Conservation (phyloP, 2,888 invertebrate species). For the Tiliacea aurago region DNA sequence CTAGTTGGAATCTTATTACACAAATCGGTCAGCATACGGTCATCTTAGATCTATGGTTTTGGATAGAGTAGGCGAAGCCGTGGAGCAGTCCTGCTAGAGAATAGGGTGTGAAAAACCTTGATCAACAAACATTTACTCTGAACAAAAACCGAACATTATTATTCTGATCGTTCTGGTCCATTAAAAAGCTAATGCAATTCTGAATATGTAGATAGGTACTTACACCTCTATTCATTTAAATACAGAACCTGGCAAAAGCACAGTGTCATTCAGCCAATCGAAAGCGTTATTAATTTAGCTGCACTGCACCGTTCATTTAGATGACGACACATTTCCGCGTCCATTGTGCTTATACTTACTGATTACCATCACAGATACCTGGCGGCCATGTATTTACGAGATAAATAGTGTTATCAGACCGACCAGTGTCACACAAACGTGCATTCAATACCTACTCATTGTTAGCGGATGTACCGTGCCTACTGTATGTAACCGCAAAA, state of each 20-base stretch:
- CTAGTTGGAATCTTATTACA: slow-evolving; percentile 38
- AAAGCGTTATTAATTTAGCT: slow-evolving; percentile 55
- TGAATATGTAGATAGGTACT: background rate
- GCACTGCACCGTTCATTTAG: slow-evolving; percentile 54
- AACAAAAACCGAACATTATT: background rate
- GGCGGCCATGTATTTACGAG: slow-evolving; percentile 48
- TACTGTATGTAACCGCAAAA: slow-evolving; percentile 35
- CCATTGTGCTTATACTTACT: slow-evolving; percentile 45
- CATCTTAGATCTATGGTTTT: background rate
- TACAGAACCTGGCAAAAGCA: slow-evolving; percentile 34
- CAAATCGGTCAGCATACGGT: background rate
- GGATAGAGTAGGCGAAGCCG: background rate
- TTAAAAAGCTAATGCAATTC: slow-evolving; percentile 1
- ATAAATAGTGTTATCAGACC: slow-evolving; percentile 57
- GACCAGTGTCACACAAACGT: slow-evolving; percentile 54
- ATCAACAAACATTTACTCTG: slow-evolving; percentile 3
- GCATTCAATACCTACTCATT: slow-evolving; percentile 44
- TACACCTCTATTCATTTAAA: slow-evolving; percentile 18
- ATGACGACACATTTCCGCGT: slow-evolving; percentile 58
- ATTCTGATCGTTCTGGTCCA: background rate
- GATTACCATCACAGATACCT: slow-evolving; percentile 51
- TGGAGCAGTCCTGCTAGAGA: background rate
- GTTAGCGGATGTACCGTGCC: slow-evolving; percentile 39
- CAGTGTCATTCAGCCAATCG: slow-evolving; percentile 35
- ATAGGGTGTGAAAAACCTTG: background rate